phyloP scores from a whole-genome alignment of 1,140 invertebrate species.

The Marisa cornuarietis region DNA sequence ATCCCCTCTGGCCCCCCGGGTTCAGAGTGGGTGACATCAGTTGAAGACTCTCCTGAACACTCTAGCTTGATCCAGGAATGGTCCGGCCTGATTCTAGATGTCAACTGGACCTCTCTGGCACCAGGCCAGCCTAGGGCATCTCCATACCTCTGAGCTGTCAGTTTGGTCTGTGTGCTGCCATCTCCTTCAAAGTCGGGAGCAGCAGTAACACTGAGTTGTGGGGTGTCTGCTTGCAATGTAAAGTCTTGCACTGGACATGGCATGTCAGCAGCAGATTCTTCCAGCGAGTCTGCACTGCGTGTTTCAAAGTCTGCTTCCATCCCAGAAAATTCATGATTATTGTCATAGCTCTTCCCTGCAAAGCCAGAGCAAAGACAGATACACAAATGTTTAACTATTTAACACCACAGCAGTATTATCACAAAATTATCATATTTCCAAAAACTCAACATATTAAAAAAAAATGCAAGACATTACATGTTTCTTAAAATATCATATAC shows the following conservation, averaged over 20 bases:
- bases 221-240: conserved; percentile 6
- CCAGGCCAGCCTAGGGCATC: not conserved
- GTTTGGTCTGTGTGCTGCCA: not conserved
- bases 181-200: not conserved
- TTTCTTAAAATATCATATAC: too few species aligned
- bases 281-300: conserved; percentile 59
- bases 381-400: conserved; percentile 21
- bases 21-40: not conserved
- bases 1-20: not conserved
- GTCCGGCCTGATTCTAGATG: not conserved
- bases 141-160: conserved; percentile 2
- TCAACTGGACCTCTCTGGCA: conserved; percentile 13
- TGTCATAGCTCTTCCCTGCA: conserved; percentile 23
- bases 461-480: too few species aligned
- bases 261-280: conserved; percentile 50
- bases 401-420: too few species aligned
- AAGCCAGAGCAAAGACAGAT: conserved; percentile 26
- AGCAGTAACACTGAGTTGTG: not conserved
- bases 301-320: conserved; percentile 47
- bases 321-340: conserved; percentile 20
- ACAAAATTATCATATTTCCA: too few species aligned
- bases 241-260: conserved; percentile 35
- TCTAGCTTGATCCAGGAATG: conserved; percentile 6
- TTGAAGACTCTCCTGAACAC: not conserved
- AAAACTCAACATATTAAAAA: too few species aligned